These are phyloP conservation scores for Tympanuchus pallidicinctus DNA, from an alignment of 2,113 vertebrate species.

Conservation along the genomic window DNA sequence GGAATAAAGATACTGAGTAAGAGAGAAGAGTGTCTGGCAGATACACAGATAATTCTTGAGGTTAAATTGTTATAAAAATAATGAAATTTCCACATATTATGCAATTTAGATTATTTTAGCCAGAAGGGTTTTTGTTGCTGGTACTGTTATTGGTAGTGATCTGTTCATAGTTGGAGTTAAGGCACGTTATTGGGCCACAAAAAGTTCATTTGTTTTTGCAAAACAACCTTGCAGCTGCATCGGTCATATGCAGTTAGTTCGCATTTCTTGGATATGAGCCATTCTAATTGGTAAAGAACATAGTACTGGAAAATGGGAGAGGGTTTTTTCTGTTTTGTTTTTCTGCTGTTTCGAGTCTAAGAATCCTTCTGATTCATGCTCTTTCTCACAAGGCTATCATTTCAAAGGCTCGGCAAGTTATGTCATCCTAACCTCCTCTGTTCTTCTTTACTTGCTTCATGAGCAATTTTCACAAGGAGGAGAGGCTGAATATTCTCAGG, in stretches of 20 bases:
- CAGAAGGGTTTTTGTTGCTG: background rate
- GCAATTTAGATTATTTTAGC: background rate
- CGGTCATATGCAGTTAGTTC: background rate
- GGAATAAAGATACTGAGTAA: background rate
- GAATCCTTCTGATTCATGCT: slow-evolving; percentile 32
- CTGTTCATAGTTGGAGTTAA: background rate
- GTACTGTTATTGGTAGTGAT: background rate
- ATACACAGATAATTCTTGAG: background rate
- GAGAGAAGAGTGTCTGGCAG: background rate
- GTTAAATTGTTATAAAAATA: slow-evolving; percentile 13
- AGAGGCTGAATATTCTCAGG: background rate
- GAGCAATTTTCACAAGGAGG: slow-evolving; percentile 6
- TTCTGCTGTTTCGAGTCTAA: slow-evolving; percentile 2
- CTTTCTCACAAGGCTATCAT: slow-evolving; percentile 37
- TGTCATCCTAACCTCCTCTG: slow-evolving; percentile 10
- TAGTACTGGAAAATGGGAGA: background rate
- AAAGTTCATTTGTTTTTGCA: slow-evolving; percentile 5
- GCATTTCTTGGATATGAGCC: slow-evolving; percentile 9
- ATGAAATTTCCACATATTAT: background rate
- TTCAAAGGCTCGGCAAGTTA: slow-evolving; percentile 47
- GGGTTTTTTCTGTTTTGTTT: background rate
- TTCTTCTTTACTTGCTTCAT: slow-evolving; percentile 33
- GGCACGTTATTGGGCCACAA: background rate
- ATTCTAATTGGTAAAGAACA: slow-evolving; percentile 19
- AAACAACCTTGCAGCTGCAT: background rate